Percentiles rank a stretch among this genome's conserved stretches.
phyloP scores from a whole-genome alignment of 1,140 invertebrate species.

The Halesus radiatus region DNA sequence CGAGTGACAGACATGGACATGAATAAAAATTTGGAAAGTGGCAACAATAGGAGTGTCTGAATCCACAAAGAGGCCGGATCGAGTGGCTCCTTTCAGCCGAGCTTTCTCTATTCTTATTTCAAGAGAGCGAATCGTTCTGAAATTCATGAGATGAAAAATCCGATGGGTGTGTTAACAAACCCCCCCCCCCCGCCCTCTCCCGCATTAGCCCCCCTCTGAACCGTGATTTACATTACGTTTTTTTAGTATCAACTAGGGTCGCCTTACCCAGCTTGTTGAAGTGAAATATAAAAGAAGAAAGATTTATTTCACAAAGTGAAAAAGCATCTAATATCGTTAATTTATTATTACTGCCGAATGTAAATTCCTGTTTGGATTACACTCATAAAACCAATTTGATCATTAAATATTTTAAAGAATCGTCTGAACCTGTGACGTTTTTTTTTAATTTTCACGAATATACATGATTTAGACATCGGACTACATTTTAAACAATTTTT shows the following conservation, averaged over 20 bases:
- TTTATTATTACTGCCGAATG: neutral
- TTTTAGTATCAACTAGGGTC: constrained; percentile 18
- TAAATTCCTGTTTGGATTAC: no score
- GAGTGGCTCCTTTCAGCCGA: constrained; percentile 18
- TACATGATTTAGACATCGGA: no score
- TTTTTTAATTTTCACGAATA: no score
- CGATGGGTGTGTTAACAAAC: constrained; percentile 53
- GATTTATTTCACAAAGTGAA: constrained; percentile 8
- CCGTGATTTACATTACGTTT: constrained; percentile 36
- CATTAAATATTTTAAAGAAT: no score
- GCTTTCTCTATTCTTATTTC: constrained; percentile 37
- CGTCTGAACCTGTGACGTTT: no score
- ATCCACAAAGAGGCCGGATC: constrained; percentile 23
- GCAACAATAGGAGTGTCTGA: constrained; percentile 28
- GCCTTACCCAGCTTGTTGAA: neutral
- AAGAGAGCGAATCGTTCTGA: constrained; percentile 45
- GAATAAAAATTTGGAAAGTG: constrained; percentile 29
- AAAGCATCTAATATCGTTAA: neutral
- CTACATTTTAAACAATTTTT: no score
- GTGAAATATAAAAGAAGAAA: neutral
- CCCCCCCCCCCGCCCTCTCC: neutral
- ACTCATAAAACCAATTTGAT: no score
- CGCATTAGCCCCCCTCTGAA: neutral
- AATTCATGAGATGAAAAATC: constrained; percentile 56
- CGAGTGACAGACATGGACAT: constrained; percentile 28